Percentiles rank a stretch among this genome's conserved stretches.
These are phyloP conservation scores for Campoletis raptor DNA, from an alignment of 2,888 invertebrate genomes.

Conservation along the genomic window DNA sequence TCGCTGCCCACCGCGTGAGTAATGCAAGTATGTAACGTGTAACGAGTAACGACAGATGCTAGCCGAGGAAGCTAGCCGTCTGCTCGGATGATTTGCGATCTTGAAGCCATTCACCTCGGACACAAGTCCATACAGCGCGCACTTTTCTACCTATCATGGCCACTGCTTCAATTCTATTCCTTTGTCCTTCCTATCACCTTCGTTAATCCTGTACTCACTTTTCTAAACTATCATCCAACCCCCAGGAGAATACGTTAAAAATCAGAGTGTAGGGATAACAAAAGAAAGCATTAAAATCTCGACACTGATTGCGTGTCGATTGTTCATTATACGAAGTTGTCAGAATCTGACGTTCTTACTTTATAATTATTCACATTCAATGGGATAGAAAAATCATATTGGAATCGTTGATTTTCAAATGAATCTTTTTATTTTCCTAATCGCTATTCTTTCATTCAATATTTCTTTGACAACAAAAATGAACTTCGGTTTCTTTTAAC, in stretches of 20 bases:
- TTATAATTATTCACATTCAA: background rate
- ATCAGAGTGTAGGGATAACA: background rate
- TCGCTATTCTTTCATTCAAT: too few species aligned
- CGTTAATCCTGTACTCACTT: constrained; percentile 28
- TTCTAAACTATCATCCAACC: background rate
- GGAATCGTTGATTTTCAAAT: too few species aligned
- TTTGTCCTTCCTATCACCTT: constrained; percentile 49
- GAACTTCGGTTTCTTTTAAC: background rate
- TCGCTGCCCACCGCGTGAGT: constrained; percentile 71
- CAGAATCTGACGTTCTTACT: background rate
- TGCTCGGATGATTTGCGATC: constrained; percentile 75
- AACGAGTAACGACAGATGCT: constrained; percentile 80
- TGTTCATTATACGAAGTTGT: background rate
- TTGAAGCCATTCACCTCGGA: constrained; percentile 70
- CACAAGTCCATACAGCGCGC: constrained; percentile 31
- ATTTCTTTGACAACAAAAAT: too few species aligned
- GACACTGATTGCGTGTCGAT: background rate
- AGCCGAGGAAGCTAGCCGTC: constrained; percentile 72
- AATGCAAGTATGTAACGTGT: constrained; percentile 72
- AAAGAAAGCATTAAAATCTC: background rate
- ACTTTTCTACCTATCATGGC: constrained; percentile 15
- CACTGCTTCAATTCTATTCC: constrained; percentile 49
- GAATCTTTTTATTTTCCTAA: too few species aligned
- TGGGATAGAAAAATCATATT: background rate
- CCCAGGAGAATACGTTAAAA: background rate